Percentiles rank a stretch among this genome's conserved stretches.
These are phyloP conservation scores for Trachythela sp. DNA, from an alignment of 64 coral and sea anemone species.

Conservation along the genomic window DNA sequence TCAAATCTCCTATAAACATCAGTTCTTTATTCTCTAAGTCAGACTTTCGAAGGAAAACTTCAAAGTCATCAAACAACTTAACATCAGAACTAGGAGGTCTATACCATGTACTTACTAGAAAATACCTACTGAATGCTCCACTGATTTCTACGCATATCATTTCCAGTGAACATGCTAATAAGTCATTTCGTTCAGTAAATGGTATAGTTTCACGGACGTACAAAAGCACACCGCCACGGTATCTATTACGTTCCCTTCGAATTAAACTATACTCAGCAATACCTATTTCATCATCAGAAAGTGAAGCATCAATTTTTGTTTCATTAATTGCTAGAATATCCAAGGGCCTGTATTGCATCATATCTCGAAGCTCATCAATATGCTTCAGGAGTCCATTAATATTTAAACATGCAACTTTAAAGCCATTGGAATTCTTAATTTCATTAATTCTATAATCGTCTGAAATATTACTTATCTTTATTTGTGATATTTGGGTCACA, in stretches of 20 bases:
- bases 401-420: conserved; percentile 43
- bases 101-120: conserved; percentile 35
- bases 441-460: neutral
- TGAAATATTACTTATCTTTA: too few species aligned
- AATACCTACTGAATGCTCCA: conserved; percentile 4
- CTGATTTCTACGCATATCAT: conserved; percentile 28
- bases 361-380: conserved; percentile 29
- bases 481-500: too few species aligned
- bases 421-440: conserved; percentile 23
- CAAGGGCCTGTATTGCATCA: neutral
- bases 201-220: conserved; percentile 5
- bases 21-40: conserved; percentile 36
- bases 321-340: conserved; percentile 40
- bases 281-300: conserved; percentile 3
- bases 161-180: neutral
- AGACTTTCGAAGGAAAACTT: conserved; percentile 28
- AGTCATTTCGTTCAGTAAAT: conserved; percentile 9
- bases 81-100: conserved; percentile 34
- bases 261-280: neutral
- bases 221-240: neutral
- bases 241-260: conserved; percentile 28
- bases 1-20: conserved; percentile 2
- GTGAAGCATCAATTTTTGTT: conserved; percentile 19
- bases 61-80: neutral
- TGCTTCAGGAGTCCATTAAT: conserved; percentile 29